These are phyloP conservation scores for Penaeus japonicus DNA, from an alignment of 1,140 invertebrate species.

Conservation along the genomic window DNA sequence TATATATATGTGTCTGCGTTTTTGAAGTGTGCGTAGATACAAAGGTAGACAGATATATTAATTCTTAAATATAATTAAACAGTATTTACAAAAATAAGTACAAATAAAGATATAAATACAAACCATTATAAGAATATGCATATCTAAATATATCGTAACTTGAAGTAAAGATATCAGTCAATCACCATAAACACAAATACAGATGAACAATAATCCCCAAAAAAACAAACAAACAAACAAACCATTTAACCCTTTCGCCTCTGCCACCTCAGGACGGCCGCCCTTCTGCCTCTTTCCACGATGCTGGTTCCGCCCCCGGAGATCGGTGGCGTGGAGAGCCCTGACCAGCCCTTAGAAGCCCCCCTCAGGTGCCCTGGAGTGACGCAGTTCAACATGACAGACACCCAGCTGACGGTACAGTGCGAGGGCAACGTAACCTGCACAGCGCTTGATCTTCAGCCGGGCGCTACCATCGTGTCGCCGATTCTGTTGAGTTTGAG, in stretches of 20 bases:
- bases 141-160: neutral
- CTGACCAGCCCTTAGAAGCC: neutral
- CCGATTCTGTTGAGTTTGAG: constrained; percentile 51
- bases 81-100: neutral
- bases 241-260: too few relatives aligned
- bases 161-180: neutral
- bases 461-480: constrained; percentile 53
- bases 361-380: neutral
- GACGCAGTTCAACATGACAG: constrained; percentile 24
- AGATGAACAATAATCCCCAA: neutral
- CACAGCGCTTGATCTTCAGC: constrained; percentile 16
- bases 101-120: neutral
- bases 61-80: neutral
- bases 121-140: neutral
- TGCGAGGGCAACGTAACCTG: constrained; percentile 51
- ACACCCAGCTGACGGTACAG: constrained; percentile 40
- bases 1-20: neutral
- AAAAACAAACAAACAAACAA: too few relatives aligned
- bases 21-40: neutral
- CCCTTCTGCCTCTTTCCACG: too few relatives aligned
- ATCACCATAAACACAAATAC: neutral
- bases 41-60: neutral
- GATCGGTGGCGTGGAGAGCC: neutral
- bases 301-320: neutral
- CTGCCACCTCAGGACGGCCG: too few relatives aligned